Evolutionary conservation across 2,797 vertebrate species (phyloP).

Genomic region (Myotis planiceps): DNA sequence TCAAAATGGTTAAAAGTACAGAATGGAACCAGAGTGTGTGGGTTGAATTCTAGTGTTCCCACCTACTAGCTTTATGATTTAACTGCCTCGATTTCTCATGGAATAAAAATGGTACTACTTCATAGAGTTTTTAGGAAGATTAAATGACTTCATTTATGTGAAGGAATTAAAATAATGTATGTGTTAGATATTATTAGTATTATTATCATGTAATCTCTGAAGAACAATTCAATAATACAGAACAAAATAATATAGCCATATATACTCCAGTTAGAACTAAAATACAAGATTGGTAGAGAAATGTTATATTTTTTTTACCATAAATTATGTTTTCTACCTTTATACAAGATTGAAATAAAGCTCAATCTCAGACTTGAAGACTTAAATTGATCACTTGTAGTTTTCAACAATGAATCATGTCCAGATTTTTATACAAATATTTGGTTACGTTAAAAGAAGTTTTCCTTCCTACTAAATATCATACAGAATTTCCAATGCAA

Average conservation of each 20-base stretch:
- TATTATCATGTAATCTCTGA: not conserved
- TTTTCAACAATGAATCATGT: not conserved
- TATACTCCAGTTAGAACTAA: not conserved
- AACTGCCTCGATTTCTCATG: not conserved
- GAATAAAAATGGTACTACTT: not conserved
- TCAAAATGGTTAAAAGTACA: not conserved
- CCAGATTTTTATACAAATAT: not conserved
- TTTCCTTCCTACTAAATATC: not conserved
- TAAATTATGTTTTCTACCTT: not conserved
- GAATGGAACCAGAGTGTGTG: not conserved
- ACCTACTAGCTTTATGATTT: not conserved
- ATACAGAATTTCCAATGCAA: not conserved
- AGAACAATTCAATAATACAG: not conserved
- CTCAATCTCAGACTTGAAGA: not conserved
- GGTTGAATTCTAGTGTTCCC: not conserved
- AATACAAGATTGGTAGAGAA: not conserved
- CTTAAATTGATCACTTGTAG: not conserved
- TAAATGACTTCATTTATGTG: not conserved
- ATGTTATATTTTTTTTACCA: not conserved
- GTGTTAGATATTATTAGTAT: not conserved
- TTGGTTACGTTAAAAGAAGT: slow-evolving; percentile 1
- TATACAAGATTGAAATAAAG: slow-evolving; percentile 6
- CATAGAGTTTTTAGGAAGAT: not conserved
- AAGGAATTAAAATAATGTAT: not conserved
- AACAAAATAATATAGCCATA: not conserved